Base-by-base conservation (phyloP, 1,140 invertebrate species). In the Apis cerana region DNA sequence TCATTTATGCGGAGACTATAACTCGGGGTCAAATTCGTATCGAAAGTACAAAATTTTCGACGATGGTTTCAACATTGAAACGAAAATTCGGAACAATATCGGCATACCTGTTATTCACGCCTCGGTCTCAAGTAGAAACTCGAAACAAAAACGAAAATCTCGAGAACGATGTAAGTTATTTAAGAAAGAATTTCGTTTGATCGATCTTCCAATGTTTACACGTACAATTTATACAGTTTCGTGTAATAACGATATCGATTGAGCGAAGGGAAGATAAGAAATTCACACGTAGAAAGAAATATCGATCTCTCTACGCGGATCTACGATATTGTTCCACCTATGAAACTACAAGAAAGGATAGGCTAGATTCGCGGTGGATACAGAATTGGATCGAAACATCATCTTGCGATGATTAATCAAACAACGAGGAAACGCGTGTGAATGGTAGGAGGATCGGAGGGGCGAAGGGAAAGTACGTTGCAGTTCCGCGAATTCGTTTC, bases 311-410 rank as follows among this genome's bases (percentile, higher is more conserved):
- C 5, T 43, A 17, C 54, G 58, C 48, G 23, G 23, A 33, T 33
- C 54, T 17, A 23, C 27, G 52, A 9, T 43, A 43, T 0, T 43
- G 11, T 58, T 77, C 27, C 68, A 19, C 33, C 48, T 21, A n/a
- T 21, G 58, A 59, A 33, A 21, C 43, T 52, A 52, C 48, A 33
- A 33, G 12, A 27, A 52, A 64, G 23, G 21, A 11, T 27, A 15
- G 59, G 8, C 23, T 27, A 7, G 59, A 65, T 74, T 48, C 56
- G 56, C 56, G 33, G 17, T 2, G 21, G 70, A 80, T 33, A 33
- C 33, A 33, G 33, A 80, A 65, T 48, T 56, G 78, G 65, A 80
- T 56, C 65, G 78, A 80, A 80, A 74, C n/a, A 54, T 62, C 23
- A 27, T 23, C 13, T 62, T 75, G 61, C 13, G 70, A 59, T 74